Base-by-base conservation (phyloP, 2,113 vertebrate genomes). In the Hippocampus mohnikei region DNA sequence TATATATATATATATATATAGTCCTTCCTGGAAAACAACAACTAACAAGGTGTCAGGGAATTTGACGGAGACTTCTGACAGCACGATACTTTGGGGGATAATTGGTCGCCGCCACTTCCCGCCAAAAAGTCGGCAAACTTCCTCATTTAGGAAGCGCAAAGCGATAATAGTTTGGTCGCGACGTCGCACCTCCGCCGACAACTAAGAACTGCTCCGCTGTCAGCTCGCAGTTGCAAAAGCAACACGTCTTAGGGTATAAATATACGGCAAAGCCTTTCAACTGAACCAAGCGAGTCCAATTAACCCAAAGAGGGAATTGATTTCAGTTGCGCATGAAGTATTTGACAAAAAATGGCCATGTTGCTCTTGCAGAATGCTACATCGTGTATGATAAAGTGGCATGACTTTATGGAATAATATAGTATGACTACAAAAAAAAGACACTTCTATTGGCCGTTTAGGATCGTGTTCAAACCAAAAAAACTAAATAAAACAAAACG, bases 1-100 rank as follows among this genome's bases (percentile, higher is more conserved):
- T 6, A 33, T 6, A 33, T 33, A 33, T 33, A 33, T 33, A 33
- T 33, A 33, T 33, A 33, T 33, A 33, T 33, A 33, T 8, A 21
- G 84, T 87, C 85, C 88, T 84, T 88, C 81, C 81, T 80, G 85
- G 78, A 84, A 84, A 87, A 89, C 89, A 89, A 89, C 87, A 90
- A 60, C 81, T 86, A 87, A 78, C 87, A 85, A 84, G 82, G 91
- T 91, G 89, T 90, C 87, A 90, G 79, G 84, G 87, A 85, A 85
- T 86, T 86, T 85, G 90, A 90, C 88, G 80, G 75, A 89, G 88
- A 90, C 89, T 88, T 89, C 86, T 92, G 85, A 89, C 88, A 81
- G 78, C 75, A 81, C 87, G 85, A 85, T 87, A 86, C 86, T 85
- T 84, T 82, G 70, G 83, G 71, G 83, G 84, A 88, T 90, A 90